Percentiles rank a stretch among this genome's conserved stretches.
Conservation (phyloP, 2,888 invertebrate genomes). For the Argyresthia albistria region DNA sequence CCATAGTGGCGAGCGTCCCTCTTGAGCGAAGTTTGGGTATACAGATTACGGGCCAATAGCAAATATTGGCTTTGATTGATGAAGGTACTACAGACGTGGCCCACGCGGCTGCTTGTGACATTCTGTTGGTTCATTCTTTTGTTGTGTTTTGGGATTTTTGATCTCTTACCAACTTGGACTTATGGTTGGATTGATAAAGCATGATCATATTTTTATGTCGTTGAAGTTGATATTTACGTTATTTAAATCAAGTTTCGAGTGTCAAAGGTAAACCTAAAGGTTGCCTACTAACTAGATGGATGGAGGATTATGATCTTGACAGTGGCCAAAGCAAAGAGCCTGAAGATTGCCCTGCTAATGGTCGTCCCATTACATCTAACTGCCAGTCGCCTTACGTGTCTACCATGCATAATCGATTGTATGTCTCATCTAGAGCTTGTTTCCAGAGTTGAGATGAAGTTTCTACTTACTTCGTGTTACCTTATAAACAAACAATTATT, state of each 20-base stretch:
- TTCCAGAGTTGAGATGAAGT: too few relatives aligned
- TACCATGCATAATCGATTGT: slow-evolving; percentile 4
- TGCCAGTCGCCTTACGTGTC: background rate
- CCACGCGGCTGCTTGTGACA: slow-evolving; percentile 9
- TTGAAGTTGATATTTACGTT: too few relatives aligned
- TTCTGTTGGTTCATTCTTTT: slow-evolving; percentile 34
- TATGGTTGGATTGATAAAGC: too few relatives aligned
- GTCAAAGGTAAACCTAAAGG: too few relatives aligned
- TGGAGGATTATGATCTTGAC: background rate
- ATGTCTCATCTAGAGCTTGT: background rate
- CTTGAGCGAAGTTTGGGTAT: slow-evolving; percentile 56
- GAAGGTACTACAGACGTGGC: slow-evolving; percentile 31
- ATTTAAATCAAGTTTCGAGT: too few relatives aligned
- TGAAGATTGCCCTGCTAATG: slow-evolving; percentile 3
- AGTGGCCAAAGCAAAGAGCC: background rate
- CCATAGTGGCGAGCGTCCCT: slow-evolving; percentile 52
- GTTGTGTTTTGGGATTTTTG: background rate
- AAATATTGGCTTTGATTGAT: slow-evolving; percentile 66
- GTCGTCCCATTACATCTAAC: slow-evolving; percentile 4
- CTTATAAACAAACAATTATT: too few relatives aligned
- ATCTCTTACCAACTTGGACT: too few relatives aligned
- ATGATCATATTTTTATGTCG: too few relatives aligned
- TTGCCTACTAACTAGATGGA: too few relatives aligned
- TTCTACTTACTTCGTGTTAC: too few relatives aligned
- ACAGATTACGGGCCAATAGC: slow-evolving; percentile 64